Evolutionary conservation across 2,888 invertebrate genomes (phyloP), one percentile per base, ranked within the genome.

Genomic region (Nemoura dubitans): DNA sequence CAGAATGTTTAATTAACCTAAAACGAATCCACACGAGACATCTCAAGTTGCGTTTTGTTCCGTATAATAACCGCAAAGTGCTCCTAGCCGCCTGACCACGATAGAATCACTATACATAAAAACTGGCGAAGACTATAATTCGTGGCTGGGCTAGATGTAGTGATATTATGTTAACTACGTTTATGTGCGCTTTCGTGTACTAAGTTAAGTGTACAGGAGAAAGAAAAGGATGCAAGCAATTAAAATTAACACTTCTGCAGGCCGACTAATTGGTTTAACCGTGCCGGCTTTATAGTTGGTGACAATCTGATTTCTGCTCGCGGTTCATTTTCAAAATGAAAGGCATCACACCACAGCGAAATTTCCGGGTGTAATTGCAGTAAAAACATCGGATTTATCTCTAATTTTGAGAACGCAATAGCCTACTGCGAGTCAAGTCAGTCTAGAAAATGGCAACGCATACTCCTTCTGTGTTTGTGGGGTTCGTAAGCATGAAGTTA

Each of bases 51-150:
- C 59, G 59, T 59, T 59, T 59, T 59, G 59, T 59, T 59, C 59
- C 59, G 59, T 59, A 59, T 59, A 59, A 59, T 59, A 59, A 59
- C 59, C 59, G 59, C 59, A 59, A 59, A 59, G 59, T 59, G 59
- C 59, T 59, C 59, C 59, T 21, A 59, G 3, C 36, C 36, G 59
- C 59, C 59, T 16, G 59, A 10, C 59, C 59, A 59, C 59, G 59
- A 59, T 59, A 59, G 21, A 59, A 10, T 59, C 16, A 59, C 59
- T 59, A n/a, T n/a, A 21, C 59, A 59, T 59, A 59, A 59, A 59
- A 59, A 59, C 59, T 59, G 14, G 59, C 21, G 59, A 59, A 59
- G 59, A 59, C 3, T 59, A 16, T 59, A 59, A 59, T 59, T 59
- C 21, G 59, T 59, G 59, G 59, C 10, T 36, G 10, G 36, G 10